Base-by-base conservation (phyloP, 1,140 invertebrate species). In the Drosophila pseudoananassae region DNA sequence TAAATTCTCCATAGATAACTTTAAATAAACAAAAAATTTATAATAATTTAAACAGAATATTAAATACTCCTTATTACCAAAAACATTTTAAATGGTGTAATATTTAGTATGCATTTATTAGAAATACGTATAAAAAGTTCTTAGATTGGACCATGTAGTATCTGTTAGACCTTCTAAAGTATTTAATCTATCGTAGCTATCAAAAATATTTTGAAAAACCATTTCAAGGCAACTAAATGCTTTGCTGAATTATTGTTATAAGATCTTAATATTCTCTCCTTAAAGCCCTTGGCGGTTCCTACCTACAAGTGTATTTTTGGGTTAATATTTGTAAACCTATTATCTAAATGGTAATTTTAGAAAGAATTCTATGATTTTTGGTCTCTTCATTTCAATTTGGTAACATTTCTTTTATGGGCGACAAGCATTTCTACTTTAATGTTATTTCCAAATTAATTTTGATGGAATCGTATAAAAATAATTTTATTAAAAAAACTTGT, bases 91-190 rank as follows among this genome's bases (percentile, higher is more conserved):
- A 17, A 23, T 49, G 14, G 27, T 56, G 15, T n/a, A 31, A 45
- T 38, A 47, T 60, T 50, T 60, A 33, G 47, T 61, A 75, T 55
- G 3, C 9, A 29, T 69, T 73, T 87, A 70, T 85, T 87, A 51
- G 82, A 60, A 75, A 82, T 59, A 87, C 9, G 78, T 82, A 87
- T 88, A 82, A 87, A 83, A 85, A 76, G 27, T 36, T 59, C 57
- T 84, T 72, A 64, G 40, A 64, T 83, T 83, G 80, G 76, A 70
- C 80, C 56, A 36, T 36, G 33, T n/a, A 12, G 25, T 36, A 36
- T 36, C 33, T 12, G 33, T 36, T 36, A 36, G 10, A 36, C 36
- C 38, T 10, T 3, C 20, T 14, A 6, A 27, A 25, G 10, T 14
- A 12, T 54, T 14, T 38, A 31, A 47, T 23, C 27, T 49, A 54